A percentile compares a stretch with the other conserved stretches of the same genome.
Conservation (phyloP, 2,888 invertebrate genomes). For the Clusia tigrina region DNA sequence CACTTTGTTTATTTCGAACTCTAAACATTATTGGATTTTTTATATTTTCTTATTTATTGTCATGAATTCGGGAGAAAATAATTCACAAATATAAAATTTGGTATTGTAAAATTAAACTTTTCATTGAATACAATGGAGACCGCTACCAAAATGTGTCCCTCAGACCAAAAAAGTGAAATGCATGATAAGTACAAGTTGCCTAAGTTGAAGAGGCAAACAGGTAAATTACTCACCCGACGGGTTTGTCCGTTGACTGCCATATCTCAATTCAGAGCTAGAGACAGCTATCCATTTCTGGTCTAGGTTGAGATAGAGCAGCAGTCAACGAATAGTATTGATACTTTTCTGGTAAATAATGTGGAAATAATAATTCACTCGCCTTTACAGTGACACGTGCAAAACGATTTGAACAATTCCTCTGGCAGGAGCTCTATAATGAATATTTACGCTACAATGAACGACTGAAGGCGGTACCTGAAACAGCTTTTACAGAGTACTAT, state of each 20-base stretch:
- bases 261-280: neutral
- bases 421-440: slow-evolving; percentile 58
- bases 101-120: too few species aligned
- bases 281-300: neutral
- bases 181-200: slow-evolving; percentile 42
- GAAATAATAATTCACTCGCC: slow-evolving; percentile 11
- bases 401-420: slow-evolving; percentile 56
- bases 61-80: too few species aligned
- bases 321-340: too few species aligned
- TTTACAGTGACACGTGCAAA: slow-evolving; percentile 52
- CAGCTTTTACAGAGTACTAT: slow-evolving; percentile 51
- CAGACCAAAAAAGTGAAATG: slow-evolving; percentile 39
- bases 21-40: too few species aligned
- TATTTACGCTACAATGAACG: slow-evolving; percentile 51
- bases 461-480: slow-evolving; percentile 24
- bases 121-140: too few species aligned
- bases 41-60: too few species aligned
- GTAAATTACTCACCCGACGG: slow-evolving; percentile 36
- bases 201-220: slow-evolving; percentile 46
- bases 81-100: too few species aligned
- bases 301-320: too few species aligned
- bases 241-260: neutral
- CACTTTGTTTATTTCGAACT: too few species aligned
- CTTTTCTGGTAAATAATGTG: too few species aligned
- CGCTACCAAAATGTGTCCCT: slow-evolving; percentile 28